Base-by-base conservation (phyloP, 2,888 invertebrate genomes). In the Megamerina dolium region DNA sequence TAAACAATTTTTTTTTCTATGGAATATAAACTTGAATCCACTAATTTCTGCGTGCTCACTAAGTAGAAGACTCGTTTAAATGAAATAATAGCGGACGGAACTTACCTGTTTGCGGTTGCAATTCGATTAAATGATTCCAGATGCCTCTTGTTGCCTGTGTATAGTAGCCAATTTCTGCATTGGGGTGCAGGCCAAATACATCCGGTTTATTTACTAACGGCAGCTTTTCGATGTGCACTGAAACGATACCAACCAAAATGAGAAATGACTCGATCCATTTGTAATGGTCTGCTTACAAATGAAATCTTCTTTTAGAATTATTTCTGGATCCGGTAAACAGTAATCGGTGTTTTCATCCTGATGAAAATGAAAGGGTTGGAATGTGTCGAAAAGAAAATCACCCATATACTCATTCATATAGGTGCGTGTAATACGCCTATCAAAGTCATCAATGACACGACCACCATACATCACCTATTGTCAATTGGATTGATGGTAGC, bases 351-450 rank as follows among this genome's bases (percentile, higher is more conserved):
- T 66, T 2, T 77, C 72, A 63, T 90, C 87, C 36, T 73, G 73
- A 66, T 86, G 92, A 74, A 94, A 93, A 69, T 90, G 88, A 74
- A 91, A 94, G 1, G 89, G 88, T 68, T 92, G 89, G 70, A 89
- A 91, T 43, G 81, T 81, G 66, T 93, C 91, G 67, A 94, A 92
- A 37, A 94, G 75, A 68, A 93, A 94, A 64, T 94, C 93, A 0
- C 93, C 94, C 78, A 94, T 83, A 65, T 93, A 94, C 70, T 94
- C 93, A 65, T 91, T 83, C 87, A 93, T 90, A 72, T 93, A 94
- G 0, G 85, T 87, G 52, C 80, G 76, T 3, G 91, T 83, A 10
- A 92, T 84, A 49, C 93, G 81, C 10, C 92, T 79, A 72, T 94
- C 94, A 72, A 83, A 93, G 66, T 87, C 83, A 67, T 94, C 93